A percentile compares a stretch with the other conserved stretches of the same genome.
phyloP scores from a whole-genome alignment of 2,113 vertebrate species.

The Xiphias gladius region DNA sequence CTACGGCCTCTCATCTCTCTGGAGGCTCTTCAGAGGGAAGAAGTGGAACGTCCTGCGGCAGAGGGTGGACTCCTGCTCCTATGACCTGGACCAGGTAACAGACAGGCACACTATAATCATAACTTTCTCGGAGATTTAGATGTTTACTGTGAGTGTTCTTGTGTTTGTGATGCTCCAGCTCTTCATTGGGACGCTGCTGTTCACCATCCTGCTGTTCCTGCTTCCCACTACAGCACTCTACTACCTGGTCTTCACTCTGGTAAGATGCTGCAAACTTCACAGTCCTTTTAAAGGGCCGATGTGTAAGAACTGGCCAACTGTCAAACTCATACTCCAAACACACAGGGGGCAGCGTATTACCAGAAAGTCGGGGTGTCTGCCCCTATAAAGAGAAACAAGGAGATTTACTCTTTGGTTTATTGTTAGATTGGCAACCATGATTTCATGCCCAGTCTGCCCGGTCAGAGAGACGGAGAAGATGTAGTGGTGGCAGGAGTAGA shows the following conservation, averaged over 20 bases:
- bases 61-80: conserved; percentile 97
- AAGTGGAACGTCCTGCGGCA: conserved; percentile 98
- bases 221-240: conserved; percentile 96
- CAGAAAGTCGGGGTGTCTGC: too few species aligned
- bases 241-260: conserved; percentile 98
- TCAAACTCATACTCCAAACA: too few species aligned
- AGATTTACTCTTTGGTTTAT: too few species aligned
- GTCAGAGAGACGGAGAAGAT: too few species aligned
- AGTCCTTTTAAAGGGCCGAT: too few species aligned
- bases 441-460: too few species aligned
- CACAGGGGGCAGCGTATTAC: too few species aligned
- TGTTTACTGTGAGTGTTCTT: background rate
- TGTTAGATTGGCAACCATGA: too few species aligned
- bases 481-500: too few species aligned
- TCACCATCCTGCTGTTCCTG: conserved; percentile 95
- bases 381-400: too few species aligned
- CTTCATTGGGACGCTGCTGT: conserved; percentile 95
- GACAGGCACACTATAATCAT: background rate
- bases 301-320: too few species aligned
- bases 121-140: background rate
- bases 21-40: conserved; percentile 98
- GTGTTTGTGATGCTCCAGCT: conserved; percentile 81
- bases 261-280: conserved; percentile 70
- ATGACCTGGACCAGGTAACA: conserved; percentile 96
- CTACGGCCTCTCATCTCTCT: conserved; percentile 94